Evolutionary conservation across 2,797 vertebrate genomes (phyloP).

Genomic region (Premnoplex brunnescens): DNA sequence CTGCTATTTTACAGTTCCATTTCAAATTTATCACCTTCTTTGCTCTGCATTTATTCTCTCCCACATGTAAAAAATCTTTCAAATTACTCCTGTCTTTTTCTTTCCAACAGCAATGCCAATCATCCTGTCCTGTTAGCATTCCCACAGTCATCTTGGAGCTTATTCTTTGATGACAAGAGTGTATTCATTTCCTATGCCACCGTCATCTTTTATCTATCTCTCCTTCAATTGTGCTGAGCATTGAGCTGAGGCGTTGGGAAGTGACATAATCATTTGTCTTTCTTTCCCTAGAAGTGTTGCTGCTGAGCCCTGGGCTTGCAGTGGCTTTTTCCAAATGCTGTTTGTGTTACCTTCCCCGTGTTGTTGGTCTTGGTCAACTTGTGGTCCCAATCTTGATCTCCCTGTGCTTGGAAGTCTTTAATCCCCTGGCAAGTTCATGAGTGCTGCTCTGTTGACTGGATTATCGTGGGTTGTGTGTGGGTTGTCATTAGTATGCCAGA

Average conservation of each 20-base stretch:
- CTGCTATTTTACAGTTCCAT: not conserved
- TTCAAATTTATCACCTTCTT: not conserved
- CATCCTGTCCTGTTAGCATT: not conserved
- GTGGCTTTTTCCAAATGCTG: not conserved
- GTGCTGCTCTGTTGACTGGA: not conserved
- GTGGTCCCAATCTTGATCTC: not conserved
- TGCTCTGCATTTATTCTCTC: not conserved
- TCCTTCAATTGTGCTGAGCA: not conserved
- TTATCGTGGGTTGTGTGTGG: rapidly evolving
- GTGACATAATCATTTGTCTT: not conserved
- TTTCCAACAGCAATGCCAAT: not conserved
- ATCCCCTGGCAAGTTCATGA: not conserved
- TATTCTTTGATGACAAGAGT: not conserved
- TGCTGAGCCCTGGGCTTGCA: not conserved
- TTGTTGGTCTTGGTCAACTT: not conserved
- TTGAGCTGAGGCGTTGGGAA: not conserved
- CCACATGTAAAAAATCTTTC: not conserved
- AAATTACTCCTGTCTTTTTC: not conserved
- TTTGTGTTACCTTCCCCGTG: rapidly evolving
- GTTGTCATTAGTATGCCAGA: not conserved
- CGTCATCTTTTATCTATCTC: not conserved
- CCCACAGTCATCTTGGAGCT: not conserved
- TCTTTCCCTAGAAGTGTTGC: not conserved
- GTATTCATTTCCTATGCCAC: not conserved
- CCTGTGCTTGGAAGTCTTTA: not conserved